Evolutionary conservation across 2,113 vertebrate species (phyloP), one percentile per base, ranked within the genome.

Genomic region (Pampusana beccarii): DNA sequence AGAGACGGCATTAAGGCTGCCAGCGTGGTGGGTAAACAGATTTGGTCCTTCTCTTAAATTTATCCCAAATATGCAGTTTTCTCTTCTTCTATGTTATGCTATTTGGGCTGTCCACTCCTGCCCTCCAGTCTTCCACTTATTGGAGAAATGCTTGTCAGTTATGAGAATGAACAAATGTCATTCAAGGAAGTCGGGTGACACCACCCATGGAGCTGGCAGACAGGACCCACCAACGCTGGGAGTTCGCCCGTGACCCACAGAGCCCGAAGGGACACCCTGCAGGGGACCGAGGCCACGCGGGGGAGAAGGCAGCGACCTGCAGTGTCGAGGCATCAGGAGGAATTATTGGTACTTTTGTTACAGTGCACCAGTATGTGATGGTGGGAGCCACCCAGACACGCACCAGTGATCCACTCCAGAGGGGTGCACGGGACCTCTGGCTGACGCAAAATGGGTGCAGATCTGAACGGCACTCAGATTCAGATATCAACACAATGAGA

Each of bases 401-500:
- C 40, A 25, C 11, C 36, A 7, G 2, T 4, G 53, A 56, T 13
- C 60, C 31, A 4, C n/a, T 18, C 53, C 0, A 2, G 31, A 69
- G 42, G 50, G 40, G 34, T 0, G 1, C 3, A 16, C 8, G 2
- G 42, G 48, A 74, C 73, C 60, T 36, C 10, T 7, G 44, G 42
- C 64, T 40, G 36, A 42, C 13, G 84, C 23, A 38, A 44, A 40
- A 14, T 3, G 18, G 53, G 42, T 5, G 38, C 20, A 64, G 51
- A 54, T 4, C 13, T 31, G 42, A 72, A 33, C 13, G 36, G 75
- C 44, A 58, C 38, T 1, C 11, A 1, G 50, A 9, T 15, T 24
- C 1, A 2, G 11, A 3, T 5, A 20, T 3, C 13, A 9, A 33
- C 36, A 25, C 0, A 2, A 40, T 17, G n/a, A 61, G 60, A 33